These are phyloP conservation scores for Penaeus chinensis DNA, from an alignment of 1,140 invertebrate genomes.

Conservation along the genomic window DNA sequence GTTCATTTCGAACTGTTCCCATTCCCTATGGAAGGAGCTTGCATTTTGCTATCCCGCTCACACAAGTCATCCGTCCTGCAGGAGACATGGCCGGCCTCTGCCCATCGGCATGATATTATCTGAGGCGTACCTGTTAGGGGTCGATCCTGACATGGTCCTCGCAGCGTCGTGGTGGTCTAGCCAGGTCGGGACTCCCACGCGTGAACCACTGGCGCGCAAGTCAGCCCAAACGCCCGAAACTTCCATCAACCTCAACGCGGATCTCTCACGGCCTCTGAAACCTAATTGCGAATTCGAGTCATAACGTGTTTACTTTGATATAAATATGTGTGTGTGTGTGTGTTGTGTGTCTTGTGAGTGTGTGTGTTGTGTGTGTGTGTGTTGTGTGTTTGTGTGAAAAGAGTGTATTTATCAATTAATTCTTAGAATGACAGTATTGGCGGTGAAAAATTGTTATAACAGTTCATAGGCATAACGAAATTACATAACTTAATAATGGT, in stretches of 20 bases:
- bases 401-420: too few species aligned
- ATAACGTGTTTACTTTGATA: background rate
- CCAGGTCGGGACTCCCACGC: background rate
- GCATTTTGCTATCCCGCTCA: background rate
- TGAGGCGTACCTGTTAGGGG: background rate
- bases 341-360: too few species aligned
- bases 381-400: too few species aligned
- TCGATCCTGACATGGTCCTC: background rate
- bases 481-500: too few species aligned
- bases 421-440: too few species aligned
- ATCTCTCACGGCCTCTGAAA: conserved; percentile 28
- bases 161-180: background rate
- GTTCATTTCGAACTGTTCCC: too few species aligned
- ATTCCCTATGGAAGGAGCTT: background rate
- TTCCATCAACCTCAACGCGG: conserved; percentile 15
- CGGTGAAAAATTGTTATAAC: too few species aligned
- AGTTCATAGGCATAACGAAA: too few species aligned
- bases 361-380: too few species aligned
- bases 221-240: background rate
- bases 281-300: background rate
- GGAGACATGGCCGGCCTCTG: conserved; percentile 41
- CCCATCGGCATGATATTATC: conserved; percentile 30
- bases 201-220: conserved; percentile 32
- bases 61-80: background rate
- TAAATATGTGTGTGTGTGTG: too few species aligned